Conservation (phyloP, 2,113 vertebrate genomes). For the Gasterosteus nipponicus region DNA sequence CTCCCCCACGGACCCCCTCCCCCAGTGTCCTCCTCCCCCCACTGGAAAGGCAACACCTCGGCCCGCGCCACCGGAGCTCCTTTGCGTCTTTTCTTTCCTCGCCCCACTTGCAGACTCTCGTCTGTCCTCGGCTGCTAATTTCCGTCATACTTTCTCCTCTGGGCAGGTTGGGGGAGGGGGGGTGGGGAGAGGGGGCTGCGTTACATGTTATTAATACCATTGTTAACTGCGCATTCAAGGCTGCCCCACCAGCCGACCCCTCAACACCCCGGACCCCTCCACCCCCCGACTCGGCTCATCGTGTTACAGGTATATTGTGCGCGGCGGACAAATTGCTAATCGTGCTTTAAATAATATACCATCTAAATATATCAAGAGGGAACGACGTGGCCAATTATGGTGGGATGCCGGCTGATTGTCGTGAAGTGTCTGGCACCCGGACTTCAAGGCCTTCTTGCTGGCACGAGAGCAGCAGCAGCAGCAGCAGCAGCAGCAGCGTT, state of each 20-base stretch:
- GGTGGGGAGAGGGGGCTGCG: slow-evolving; percentile 23
- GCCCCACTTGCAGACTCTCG: slow-evolving; percentile 69
- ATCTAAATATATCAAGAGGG: slow-evolving; percentile 68
- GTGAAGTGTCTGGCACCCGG: slow-evolving; percentile 20
- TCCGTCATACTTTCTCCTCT: slow-evolving; percentile 64
- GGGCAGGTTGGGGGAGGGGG: slow-evolving; percentile 26
- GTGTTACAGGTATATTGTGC: slow-evolving; percentile 73
- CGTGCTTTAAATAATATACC: slow-evolving; percentile 63
- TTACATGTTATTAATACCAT: slow-evolving; percentile 79
- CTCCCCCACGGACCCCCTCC: background rate
- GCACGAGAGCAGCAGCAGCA: too few species aligned
- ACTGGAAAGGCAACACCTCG: slow-evolving; percentile 67
- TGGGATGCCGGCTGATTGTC: slow-evolving; percentile 37
- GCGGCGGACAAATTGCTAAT: slow-evolving; percentile 64
- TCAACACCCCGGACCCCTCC: background rate
- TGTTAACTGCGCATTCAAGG: slow-evolving; percentile 78
- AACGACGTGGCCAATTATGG: slow-evolving; percentile 69
- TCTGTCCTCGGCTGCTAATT: slow-evolving; percentile 77
- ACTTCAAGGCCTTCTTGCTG: slow-evolving; percentile 21
- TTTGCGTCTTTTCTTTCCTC: slow-evolving; percentile 69
- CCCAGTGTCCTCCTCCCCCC: background rate
- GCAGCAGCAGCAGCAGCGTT: background rate
- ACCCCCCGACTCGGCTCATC: slow-evolving; percentile 65
- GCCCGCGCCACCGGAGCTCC: slow-evolving; percentile 55
- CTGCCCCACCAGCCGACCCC: slow-evolving; percentile 37